These are phyloP conservation scores for Odiellus spinosus DNA, from an alignment of 2,888 invertebrate species.

Conservation along the genomic window DNA sequence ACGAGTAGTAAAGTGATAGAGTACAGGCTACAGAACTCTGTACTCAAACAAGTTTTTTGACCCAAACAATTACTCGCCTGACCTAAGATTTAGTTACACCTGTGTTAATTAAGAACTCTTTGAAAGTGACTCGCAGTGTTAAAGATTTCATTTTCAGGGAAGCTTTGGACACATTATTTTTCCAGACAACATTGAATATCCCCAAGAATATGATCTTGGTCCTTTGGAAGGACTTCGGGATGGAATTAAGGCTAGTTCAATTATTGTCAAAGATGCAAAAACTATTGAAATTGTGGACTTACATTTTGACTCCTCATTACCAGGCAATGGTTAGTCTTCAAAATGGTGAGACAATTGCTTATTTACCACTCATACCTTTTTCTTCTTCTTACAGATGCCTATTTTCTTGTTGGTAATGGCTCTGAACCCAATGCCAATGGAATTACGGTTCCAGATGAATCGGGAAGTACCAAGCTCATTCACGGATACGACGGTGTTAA, in stretches of 20 bases:
- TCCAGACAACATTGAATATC: slow-evolving; percentile 18
- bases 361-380: no score
- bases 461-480: slow-evolving; percentile 49
- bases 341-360: no score
- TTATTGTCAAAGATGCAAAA: slow-evolving; percentile 78
- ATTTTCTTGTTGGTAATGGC: slow-evolving; percentile 87
- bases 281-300: slow-evolving; percentile 71
- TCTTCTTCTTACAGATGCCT: no score
- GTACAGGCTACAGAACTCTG: no score
- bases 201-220: slow-evolving; percentile 51
- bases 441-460: slow-evolving; percentile 73
- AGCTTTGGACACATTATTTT: slow-evolving; percentile 22
- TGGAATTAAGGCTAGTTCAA: slow-evolving; percentile 72
- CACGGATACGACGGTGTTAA: slow-evolving; percentile 78
- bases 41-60: no score
- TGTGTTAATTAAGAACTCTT: no score
- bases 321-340: slow-evolving; percentile 27
- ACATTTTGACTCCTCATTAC: slow-evolving; percentile 79
- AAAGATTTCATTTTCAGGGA: slow-evolving; percentile 12
- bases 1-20: no score
- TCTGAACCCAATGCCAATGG: slow-evolving; percentile 57
- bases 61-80: no score
- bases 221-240: slow-evolving; percentile 76
- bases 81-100: no score
- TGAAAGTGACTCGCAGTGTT: no score